Evolutionary conservation across 2,113 vertebrate genomes (phyloP), one percentile per base, ranked within the genome.

Genomic region (Anarrhichthys ocellatus): DNA sequence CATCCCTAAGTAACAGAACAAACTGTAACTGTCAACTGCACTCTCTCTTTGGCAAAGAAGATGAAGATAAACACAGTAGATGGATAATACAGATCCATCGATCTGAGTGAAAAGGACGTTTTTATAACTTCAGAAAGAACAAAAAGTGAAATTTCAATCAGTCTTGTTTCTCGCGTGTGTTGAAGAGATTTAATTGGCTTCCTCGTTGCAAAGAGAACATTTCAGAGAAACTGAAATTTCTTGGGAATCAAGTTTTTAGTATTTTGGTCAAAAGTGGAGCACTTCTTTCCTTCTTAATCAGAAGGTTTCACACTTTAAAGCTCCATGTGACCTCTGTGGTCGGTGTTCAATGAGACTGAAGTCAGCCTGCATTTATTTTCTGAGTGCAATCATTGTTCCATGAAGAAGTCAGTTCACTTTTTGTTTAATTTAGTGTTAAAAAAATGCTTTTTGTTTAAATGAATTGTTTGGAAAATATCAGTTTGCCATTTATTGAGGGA

Each of bases 21-120:
- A 66, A 85, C 61, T 61, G 29, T 80, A 24, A 24, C 54, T 68
- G 54, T 70, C 29, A 63, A 8, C 66, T 38, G 63, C 71, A 24
- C 42, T 42, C 17, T 54, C 17, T 40, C 9, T 22, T 29, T 62
- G 52, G 5, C 0, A 10, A 15, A 29, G 18, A 50, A 38, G 48
- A 42, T 22, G 10, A 13, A 38, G 36, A 56, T 2, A 2, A 11
- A 15, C 32, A 17, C 18, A 18, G 40, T 40, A 10, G 66, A 40
- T 3, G 13, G 11, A 62, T 20, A 9, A 14, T 5, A 46, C 22
- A 11, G 8, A 69, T 52, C 36, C 11, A 2, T 11, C 22, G 4
- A 4, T 9, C 22, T 65, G n/a, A 29, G 9, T 65, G 52, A 56
- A 24, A 9, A 44, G n/a, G 14, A 44, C n/a, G 4, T n/a, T 56